phyloP scores from a whole-genome alignment of 2,888 invertebrate species.

The Drosophila longiperda region DNA sequence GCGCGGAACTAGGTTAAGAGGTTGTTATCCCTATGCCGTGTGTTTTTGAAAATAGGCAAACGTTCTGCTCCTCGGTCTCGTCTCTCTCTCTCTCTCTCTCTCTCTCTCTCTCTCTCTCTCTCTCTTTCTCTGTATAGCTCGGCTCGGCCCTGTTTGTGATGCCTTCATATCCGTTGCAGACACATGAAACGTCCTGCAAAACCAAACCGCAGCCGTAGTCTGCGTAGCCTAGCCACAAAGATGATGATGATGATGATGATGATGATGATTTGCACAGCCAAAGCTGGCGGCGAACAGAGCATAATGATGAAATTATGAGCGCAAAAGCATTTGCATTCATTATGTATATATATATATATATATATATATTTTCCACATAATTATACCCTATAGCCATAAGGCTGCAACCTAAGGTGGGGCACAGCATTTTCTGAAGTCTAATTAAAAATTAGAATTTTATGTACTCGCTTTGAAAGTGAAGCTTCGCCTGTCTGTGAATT shows the following conservation, averaged over 20 bases:
- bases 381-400: constrained; percentile 25
- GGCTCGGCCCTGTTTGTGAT: constrained; percentile 73
- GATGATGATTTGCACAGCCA: constrained; percentile 32
- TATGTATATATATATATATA: constrained; percentile 49
- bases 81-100: background rate
- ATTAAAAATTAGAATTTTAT: background rate
- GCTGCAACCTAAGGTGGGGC: background rate
- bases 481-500: background rate
- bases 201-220: constrained; percentile 68
- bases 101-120: constrained; percentile 1
- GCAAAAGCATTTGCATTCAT: constrained; percentile 81
- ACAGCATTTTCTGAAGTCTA: background rate
- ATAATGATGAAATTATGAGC: constrained; percentile 79
- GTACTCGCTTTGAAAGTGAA: background rate
- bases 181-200: constrained; percentile 77
- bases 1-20: constrained; percentile 75
- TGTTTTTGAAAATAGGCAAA: constrained; percentile 79
- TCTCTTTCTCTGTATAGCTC: background rate
- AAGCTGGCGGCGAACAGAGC: constrained; percentile 18
- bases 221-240: constrained; percentile 55
- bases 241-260: constrained; percentile 15
- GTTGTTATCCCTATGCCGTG: constrained; percentile 81
- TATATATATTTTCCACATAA: constrained; percentile 36
- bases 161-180: constrained; percentile 80
- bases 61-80: constrained; percentile 24